Base-by-base conservation (phyloP, 2,888 invertebrate species). In the Drosophila dives region DNA sequence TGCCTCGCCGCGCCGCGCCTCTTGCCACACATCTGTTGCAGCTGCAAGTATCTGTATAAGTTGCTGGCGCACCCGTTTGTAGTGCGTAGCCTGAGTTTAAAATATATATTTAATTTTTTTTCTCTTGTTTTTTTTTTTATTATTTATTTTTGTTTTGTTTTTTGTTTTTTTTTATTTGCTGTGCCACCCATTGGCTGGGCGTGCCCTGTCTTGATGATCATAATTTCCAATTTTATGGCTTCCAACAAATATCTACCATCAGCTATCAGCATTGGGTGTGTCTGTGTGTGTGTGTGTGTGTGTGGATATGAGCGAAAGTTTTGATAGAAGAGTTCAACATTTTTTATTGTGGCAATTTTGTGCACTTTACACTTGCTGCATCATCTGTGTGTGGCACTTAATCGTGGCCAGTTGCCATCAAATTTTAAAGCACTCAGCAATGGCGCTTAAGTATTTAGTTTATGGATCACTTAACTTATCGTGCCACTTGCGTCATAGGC, bases 141-240 rank as follows among this genome's bases (percentile, higher is more conserved):
- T 32, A 6, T 20, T 63, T 40, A 8, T 33, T n/a, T 29, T 29
- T 38, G 17, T 26, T 38, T 64, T 23, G 12, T 0, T n/a, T 42
- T 51, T 42, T 3, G 40, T 6, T 51, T 36, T 6, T 51, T 36
- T 32, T 10, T 26, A 6, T 23, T 10, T 17, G 10, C 4, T 54
- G 10, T 42, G 56, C 51, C 76, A 59, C 58, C 74, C 64, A 64
- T 49, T 42, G 29, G 48, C n/a, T 69, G 62, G 77, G 74, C 56
- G 66, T 72, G 71, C 48, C 74, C 51, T 68, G 42, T 66, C 63
- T 74, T 70, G 53, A 81, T 76, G 73, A 81, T 76, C 79, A 81
- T 79, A 70, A 81, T 81, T 81, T 81, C 69, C 78, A 73, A 73
- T 81, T 81, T 81, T 78, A 81, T 76, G 67, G 71, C 71, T 62